Conservation (phyloP, 1,140 invertebrate genomes). For the Gryllus bimaculatus region DNA sequence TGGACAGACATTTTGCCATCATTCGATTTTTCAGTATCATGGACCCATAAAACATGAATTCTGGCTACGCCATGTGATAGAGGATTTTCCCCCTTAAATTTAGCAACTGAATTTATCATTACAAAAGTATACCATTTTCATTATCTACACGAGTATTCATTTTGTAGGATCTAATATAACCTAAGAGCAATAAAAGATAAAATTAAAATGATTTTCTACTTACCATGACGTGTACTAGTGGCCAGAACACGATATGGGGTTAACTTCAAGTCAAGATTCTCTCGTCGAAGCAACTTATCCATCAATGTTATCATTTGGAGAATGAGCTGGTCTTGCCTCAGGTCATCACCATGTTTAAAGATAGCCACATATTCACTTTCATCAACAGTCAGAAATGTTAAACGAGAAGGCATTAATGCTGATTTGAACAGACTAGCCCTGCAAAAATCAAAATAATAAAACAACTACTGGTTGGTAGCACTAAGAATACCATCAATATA, state of each 20-base stretch:
- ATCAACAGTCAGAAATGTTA: slow-evolving; percentile 79
- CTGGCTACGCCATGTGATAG: too few relatives aligned
- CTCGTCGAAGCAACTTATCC: slow-evolving; percentile 87
- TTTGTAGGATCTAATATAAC: too few relatives aligned
- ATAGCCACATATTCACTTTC: slow-evolving; percentile 90
- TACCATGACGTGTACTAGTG: slow-evolving; percentile 86
- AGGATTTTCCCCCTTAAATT: too few relatives aligned
- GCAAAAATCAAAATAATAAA: background rate
- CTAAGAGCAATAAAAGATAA: too few relatives aligned
- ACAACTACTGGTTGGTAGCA: background rate
- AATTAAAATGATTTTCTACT: background rate
- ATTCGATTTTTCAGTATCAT: too few relatives aligned
- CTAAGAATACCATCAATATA: background rate
- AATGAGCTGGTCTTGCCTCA: slow-evolving; percentile 97
- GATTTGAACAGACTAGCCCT: slow-evolving; percentile 91
- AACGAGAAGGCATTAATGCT: slow-evolving; percentile 91
- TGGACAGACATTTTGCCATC: too few relatives aligned
- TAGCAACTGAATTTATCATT: too few relatives aligned
- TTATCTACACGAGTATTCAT: too few relatives aligned
- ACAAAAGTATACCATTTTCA: too few relatives aligned
- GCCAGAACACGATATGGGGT: slow-evolving; percentile 92
- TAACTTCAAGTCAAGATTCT: slow-evolving; percentile 91
- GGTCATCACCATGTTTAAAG: slow-evolving; percentile 97
- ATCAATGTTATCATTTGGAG: slow-evolving; percentile 96
- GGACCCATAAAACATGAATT: too few relatives aligned